These are phyloP conservation scores for Drosophila punjabiensis DNA, from an alignment of 1,140 invertebrate genomes.

Conservation along the genomic window DNA sequence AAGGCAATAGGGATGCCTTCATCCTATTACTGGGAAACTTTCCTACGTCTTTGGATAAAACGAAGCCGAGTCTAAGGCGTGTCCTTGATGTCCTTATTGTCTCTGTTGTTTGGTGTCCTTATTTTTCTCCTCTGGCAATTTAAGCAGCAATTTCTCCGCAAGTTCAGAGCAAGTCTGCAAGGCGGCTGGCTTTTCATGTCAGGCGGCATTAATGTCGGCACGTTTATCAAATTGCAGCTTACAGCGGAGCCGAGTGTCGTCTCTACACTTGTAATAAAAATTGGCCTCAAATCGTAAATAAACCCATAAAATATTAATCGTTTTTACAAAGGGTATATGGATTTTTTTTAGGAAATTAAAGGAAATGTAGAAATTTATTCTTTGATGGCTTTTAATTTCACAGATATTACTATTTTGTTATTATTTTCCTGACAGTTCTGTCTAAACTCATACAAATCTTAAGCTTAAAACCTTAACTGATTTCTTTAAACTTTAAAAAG, in stretches of 20 bases:
- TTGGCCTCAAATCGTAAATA: not conserved
- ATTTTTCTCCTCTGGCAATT: constrained; percentile 20
- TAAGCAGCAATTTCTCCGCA: constrained; percentile 40
- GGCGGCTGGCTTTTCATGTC: constrained; percentile 58
- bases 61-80: constrained; percentile 4
- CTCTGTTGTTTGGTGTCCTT: constrained; percentile 33
- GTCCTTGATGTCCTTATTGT: constrained; percentile 28
- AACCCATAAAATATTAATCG: not conserved
- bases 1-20: constrained; percentile 15
- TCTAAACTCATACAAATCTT: too few species aligned
- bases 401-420: not conserved
- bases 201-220: constrained; percentile 72
- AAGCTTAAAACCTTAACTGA: too few species aligned
- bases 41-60: constrained; percentile 9
- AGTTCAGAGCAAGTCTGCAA: constrained; percentile 21
- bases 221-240: constrained; percentile 77
- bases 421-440: too few species aligned
- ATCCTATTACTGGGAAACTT: not conserved
- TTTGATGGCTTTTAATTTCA: not conserved
- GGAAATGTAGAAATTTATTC: not conserved
- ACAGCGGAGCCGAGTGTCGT: constrained; percentile 27
- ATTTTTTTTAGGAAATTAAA: not conserved
- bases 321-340: not conserved
- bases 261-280: constrained; percentile 3
- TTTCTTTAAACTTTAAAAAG: not conserved